Evolutionary conservation across 1,140 invertebrate genomes (phyloP), one percentile per base, ranked within the genome.

Genomic region (Cotesia typhae): DNA sequence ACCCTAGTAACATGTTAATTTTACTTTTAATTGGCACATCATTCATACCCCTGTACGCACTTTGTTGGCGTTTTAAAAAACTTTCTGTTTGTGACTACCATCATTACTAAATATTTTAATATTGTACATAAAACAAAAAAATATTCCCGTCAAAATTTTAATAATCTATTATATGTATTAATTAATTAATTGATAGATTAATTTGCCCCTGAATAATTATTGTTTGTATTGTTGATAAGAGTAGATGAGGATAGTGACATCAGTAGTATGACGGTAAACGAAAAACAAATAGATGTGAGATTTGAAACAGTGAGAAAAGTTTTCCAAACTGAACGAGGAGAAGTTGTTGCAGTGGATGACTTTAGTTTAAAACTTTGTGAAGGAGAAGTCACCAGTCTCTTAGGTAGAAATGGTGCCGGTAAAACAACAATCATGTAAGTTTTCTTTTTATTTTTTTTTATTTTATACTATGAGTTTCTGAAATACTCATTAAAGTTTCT

Each of bases 341-440:
- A 84, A n/a, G 75, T 79, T 10, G 74, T 84, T 4, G 92, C 91
- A 0, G 88, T 96, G 0, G 90, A 92, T 55, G 90, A 92, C 71
- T 89, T 96, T 2, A 92, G 87, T 41, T 80, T 94, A 47, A 92
- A 93, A 77, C 87, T 95, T 5, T 90, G 91, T 74, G 88, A 88
- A 68, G 89, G 88, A 3, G 89, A 92, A 77, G 89, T 92, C 14
- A 92, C 91, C 0, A 90, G 91, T 47, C 84, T 97, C 7, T 85
- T 96, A 4, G 95, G 95, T 0, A 92, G 92, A 73, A 95, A 94
- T 77, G 94, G 94, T 20, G 94, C 94, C 14, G 95, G 95, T 4
- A 95, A 95, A 84, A 94, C 92, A 35, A 94, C 93, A 59, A 89
- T 92, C 77, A 92, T 96, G 91, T 93, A 81, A 80, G 90, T 59